phyloP scores from a whole-genome alignment of 2,113 vertebrate species.

The Zapornia atra region DNA sequence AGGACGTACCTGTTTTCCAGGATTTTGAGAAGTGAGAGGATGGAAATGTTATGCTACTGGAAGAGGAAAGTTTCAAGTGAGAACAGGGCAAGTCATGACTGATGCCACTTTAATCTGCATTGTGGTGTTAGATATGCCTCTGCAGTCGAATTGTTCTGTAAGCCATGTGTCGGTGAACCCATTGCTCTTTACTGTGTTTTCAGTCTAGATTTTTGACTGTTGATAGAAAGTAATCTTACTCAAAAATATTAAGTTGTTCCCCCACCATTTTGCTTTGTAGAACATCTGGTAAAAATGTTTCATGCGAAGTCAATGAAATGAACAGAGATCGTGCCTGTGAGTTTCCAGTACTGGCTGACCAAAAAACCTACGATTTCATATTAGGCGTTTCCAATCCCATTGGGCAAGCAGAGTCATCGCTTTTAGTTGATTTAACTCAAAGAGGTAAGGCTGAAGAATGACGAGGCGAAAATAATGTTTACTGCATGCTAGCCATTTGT shows the following conservation, averaged over 20 bases:
- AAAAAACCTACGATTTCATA: constrained; percentile 71
- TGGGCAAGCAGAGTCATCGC: constrained; percentile 51
- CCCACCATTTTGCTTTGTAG: constrained; percentile 37
- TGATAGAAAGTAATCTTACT: background rate
- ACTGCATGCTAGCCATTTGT: background rate
- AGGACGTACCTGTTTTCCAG: constrained; percentile 52
- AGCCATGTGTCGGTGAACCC: background rate
- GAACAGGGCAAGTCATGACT: constrained; percentile 41
- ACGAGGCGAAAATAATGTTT: background rate
- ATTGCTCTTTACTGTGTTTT: background rate
- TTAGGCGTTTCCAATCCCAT: constrained; percentile 70
- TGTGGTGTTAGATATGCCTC: background rate
- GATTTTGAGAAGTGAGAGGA: constrained; percentile 19
- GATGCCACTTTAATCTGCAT: background rate
- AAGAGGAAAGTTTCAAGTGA: background rate
- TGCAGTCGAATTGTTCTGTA: background rate
- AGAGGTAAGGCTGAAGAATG: constrained; percentile 69
- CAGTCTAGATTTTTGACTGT: background rate
- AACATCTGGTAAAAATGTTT: constrained; percentile 69
- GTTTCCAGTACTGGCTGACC: constrained; percentile 61
- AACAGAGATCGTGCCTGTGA: constrained; percentile 44
- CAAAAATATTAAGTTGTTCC: background rate
- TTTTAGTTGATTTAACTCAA: constrained; percentile 65
- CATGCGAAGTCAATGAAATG: constrained; percentile 18
- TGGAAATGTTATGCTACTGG: constrained; percentile 21